A percentile compares a stretch with the other conserved stretches of the same genome.
These are phyloP conservation scores for Xanthorhoe designata DNA, from an alignment of 2,888 invertebrate species.

Conservation along the genomic window DNA sequence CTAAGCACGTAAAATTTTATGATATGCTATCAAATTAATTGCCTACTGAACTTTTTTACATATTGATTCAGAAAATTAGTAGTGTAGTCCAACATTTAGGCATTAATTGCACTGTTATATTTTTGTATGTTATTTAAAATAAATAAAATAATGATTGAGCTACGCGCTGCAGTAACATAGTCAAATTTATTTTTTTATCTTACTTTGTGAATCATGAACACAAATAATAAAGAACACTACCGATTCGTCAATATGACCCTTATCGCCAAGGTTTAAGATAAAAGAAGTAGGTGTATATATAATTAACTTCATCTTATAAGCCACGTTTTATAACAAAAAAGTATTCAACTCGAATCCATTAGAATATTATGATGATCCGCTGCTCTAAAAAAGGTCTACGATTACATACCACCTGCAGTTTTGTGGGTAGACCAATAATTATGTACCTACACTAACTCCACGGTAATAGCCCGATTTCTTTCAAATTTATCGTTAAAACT, in stretches of 20 bases:
- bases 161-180: not conserved
- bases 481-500: slow-evolving; percentile 66
- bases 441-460: slow-evolving; percentile 56
- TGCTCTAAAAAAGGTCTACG: slow-evolving; percentile 42
- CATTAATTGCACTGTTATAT: too few relatives aligned
- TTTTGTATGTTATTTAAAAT: too few relatives aligned
- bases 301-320: slow-evolving; percentile 26
- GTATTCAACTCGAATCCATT: slow-evolving; percentile 43
- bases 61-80: slow-evolving; percentile 9
- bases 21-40: slow-evolving; percentile 33
- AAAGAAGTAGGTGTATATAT: slow-evolving; percentile 36
- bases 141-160: too few relatives aligned
- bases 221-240: not conserved
- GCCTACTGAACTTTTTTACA: slow-evolving; percentile 13
- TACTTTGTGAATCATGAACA: not conserved
- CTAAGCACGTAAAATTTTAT: slow-evolving; percentile 26
- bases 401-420: slow-evolving; percentile 77
- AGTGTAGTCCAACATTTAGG: too few relatives aligned
- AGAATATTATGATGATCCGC: slow-evolving; percentile 53
- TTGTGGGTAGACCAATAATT: slow-evolving; percentile 64
- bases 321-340: slow-evolving; percentile 20
- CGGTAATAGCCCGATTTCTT: slow-evolving; percentile 66
- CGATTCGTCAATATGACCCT: slow-evolving; percentile 29
- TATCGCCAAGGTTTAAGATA: slow-evolving; percentile 35
- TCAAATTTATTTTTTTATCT: not conserved